Evolutionary conservation across 2,797 vertebrate species (phyloP).

Genomic region (Borostomias antarcticus): DNA sequence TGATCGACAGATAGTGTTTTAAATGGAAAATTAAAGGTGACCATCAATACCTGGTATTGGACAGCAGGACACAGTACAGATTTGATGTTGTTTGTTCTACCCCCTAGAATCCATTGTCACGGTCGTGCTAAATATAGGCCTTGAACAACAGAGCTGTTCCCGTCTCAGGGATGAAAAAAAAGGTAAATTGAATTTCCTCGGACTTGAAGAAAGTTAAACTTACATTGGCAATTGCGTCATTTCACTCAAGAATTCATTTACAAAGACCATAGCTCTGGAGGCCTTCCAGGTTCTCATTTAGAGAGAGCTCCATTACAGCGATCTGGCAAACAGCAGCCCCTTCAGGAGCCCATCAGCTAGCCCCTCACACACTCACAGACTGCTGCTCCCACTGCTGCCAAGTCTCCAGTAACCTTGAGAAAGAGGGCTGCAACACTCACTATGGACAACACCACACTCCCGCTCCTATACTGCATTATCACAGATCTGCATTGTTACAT

Average conservation of each 20-base stretch:
- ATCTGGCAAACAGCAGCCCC: background rate
- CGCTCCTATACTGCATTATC: background rate
- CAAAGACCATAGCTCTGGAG: conserved; percentile 11
- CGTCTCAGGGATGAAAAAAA: conserved; percentile 33
- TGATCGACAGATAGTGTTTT: no score
- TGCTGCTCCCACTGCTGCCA: background rate
- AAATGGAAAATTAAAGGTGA: no score
- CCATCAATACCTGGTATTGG: no score
- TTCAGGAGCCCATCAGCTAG: conserved; percentile 1
- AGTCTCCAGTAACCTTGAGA: conserved; percentile 1
- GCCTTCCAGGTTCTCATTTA: conserved; percentile 19
- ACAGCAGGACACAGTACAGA: no score
- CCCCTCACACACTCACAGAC: background rate
- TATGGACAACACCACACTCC: background rate
- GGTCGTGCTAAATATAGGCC: background rate
- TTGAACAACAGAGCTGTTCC: background rate
- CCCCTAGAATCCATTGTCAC: no score
- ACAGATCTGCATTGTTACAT: background rate
- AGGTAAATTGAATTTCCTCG: conserved; percentile 32
- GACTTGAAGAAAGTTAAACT: conserved; percentile 3
- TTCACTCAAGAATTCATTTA: conserved; percentile 15
- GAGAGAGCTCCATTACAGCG: background rate
- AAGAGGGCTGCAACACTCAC: background rate
- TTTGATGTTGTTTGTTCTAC: no score
- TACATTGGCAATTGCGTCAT: conserved; percentile 2